Evolutionary conservation across 2,888 invertebrate genomes (phyloP).

Genomic region (Ferrisia virgata): DNA sequence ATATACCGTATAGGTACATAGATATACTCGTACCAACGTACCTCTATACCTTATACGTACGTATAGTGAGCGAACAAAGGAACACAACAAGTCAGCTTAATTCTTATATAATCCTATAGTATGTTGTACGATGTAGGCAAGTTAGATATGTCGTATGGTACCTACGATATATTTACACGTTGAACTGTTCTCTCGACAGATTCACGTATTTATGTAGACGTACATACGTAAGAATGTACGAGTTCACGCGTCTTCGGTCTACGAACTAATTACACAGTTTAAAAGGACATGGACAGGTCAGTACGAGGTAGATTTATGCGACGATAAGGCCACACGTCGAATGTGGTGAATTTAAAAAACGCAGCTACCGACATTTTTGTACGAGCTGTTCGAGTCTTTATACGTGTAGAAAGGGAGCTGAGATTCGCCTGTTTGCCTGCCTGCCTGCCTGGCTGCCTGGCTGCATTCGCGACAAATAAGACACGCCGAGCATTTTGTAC

Average conservation of each 20-base stretch:
- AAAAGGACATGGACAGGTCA: background rate
- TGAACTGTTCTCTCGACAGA: background rate
- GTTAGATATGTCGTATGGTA: too few relatives aligned
- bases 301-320: background rate
- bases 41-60: too few relatives aligned
- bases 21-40: too few relatives aligned
- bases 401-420: background rate
- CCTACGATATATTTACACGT: too few relatives aligned
- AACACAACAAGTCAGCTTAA: background rate
- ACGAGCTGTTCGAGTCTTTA: background rate
- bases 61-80: background rate
- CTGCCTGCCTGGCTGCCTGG: too few relatives aligned
- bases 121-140: too few relatives aligned
- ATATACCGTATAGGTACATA: too few relatives aligned
- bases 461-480: background rate
- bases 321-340: background rate
- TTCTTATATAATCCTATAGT: too few relatives aligned
- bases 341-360: background rate
- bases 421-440: too few relatives aligned
- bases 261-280: background rate
- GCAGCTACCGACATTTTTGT: background rate
- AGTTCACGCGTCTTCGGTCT: background rate
- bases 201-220: background rate
- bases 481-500: slow-evolving; percentile 1
- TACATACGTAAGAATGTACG: background rate